Evolutionary conservation across 1,140 invertebrate genomes (phyloP).

Genomic region (Mamestra configurata): DNA sequence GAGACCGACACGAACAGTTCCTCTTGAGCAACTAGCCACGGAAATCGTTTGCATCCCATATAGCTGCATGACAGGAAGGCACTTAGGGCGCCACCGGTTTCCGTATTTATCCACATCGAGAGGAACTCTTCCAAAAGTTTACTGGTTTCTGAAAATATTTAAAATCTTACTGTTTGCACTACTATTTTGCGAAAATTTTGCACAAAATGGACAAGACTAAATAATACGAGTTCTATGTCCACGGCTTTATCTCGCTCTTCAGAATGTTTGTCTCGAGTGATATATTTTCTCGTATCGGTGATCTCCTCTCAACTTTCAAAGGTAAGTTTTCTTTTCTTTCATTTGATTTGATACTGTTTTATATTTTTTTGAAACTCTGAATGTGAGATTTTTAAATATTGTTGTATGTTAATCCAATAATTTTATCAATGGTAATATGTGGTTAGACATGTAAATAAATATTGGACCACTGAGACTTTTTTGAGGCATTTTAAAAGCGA

Average conservation of each 20-base stretch:
- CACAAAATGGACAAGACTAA: conserved; percentile 70
- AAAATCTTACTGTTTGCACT: conserved; percentile 63
- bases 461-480: background rate
- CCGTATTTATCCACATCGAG: conserved; percentile 20
- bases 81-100: conserved; percentile 38
- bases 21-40: conserved; percentile 12
- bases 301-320: conserved; percentile 61
- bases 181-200: conserved; percentile 55
- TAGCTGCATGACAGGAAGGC: conserved; percentile 19
- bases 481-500: background rate
- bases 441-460: conserved; percentile 9
- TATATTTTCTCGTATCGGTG: conserved; percentile 65
- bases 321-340: conserved; percentile 75
- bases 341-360: conserved; percentile 52
- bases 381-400: conserved; percentile 40
- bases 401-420: conserved; percentile 1
- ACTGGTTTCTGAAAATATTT: conserved; percentile 25
- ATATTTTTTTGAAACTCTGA: conserved; percentile 49
- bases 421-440: background rate
- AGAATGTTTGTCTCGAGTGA: conserved; percentile 74
- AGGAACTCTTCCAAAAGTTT: conserved; percentile 32
- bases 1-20: conserved; percentile 22
- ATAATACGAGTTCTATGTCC: conserved; percentile 73
- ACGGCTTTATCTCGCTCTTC: conserved; percentile 71
- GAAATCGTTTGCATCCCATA: conserved; percentile 37